Evolutionary conservation across 2,888 invertebrate genomes (phyloP), one percentile per base, ranked within the genome.

Genomic region (Antheraea assamensis): DNA sequence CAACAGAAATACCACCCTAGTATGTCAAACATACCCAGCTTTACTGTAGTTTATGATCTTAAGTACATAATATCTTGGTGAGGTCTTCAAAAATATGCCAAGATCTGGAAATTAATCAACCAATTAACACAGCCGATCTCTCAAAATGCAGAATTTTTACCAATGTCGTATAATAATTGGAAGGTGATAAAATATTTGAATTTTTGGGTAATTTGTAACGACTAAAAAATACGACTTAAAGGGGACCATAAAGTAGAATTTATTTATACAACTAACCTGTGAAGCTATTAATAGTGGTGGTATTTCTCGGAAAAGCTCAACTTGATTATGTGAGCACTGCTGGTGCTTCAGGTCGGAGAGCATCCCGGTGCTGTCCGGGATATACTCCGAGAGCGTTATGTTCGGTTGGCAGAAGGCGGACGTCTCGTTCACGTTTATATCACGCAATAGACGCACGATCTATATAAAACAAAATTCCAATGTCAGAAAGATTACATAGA

Each of bases 401-500:
- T 89, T 88, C 0, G 85, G 78, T 13, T 77, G 81, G 73, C 94
- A 94, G 77, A 94, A 87, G 0, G 86, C 79, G 1, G 86, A 85
- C 0, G 91, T 87, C 42, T 87, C 83, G 79, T 93, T 94, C 27
- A 88, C 21, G 71, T 92, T 88, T 21, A 91, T 82, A 72, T 95
- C 95, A 7, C 89, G 90, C 0, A 94, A 81, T 0, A 95, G 86
- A 1, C 92, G 90, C n/a, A 94, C 88, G 76, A 95, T 73, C 95
- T 94, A 82, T 7, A 77, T 78, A 71, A 24, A 35, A 55, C 5
- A 27, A 64, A 64, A 64, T 17, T 30, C 27, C 17, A 10, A 17
- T 17, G 13, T 64, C 27, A 64, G n/a, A 0, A 58, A 58, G 58
- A 21, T 42, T 7, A 10, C 42, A 35, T n/a, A n/a, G n/a, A n/a